Base-by-base conservation (phyloP, 1,140 invertebrate species). In the Venturia canescens region DNA sequence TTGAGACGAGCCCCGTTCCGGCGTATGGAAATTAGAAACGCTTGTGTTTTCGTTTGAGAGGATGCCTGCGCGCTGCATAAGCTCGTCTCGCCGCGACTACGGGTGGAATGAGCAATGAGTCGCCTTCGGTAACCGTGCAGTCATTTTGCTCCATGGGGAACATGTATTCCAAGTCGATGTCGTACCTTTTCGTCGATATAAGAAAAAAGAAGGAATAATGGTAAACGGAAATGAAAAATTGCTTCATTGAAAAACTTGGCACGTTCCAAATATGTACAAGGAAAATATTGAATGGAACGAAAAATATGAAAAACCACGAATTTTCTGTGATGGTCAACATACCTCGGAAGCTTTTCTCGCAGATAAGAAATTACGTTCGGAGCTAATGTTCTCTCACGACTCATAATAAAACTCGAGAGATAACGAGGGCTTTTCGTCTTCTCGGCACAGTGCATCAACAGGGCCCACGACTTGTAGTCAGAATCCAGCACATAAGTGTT, bases 401-500 rank as follows among this genome's bases (percentile, higher is more conserved):
- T 96, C 90, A 97, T 93, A 63, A 97, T 94, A 85, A 97, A 95
- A n/a, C 96, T 96, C 29, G 96, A 97, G 7, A 97, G 90, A 87
- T 97, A 97, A 66, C 96, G 93, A 0, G 95, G 94, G 78, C 94
- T 95, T 85, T 96, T 95, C 31, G 93, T 94, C 90, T 97, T 96
- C 86, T 97, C 96, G 3, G 96, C 96, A 84, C 97, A 97, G 87
- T 97, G 96, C 86, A 97, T 94, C 15, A 97, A 90, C 44, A 97
- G 90, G 0, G 95, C 94, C 96, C 96, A 97, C 1, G 94, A 94
- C 72, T 93, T 94, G 87, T 97, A 96, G 88, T 97, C 96, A 0
- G 96, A 96, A 87, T 97, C 97, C 83, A 97, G 86, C 0, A 97
- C 94, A 85, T 96, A 97, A 0, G 97, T 97, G 84, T 97, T 97